Percentiles rank a stretch among this genome's conserved stretches.
phyloP scores from a whole-genome alignment of 2,888 invertebrate species.

The Dinocampus coccinellae region DNA sequence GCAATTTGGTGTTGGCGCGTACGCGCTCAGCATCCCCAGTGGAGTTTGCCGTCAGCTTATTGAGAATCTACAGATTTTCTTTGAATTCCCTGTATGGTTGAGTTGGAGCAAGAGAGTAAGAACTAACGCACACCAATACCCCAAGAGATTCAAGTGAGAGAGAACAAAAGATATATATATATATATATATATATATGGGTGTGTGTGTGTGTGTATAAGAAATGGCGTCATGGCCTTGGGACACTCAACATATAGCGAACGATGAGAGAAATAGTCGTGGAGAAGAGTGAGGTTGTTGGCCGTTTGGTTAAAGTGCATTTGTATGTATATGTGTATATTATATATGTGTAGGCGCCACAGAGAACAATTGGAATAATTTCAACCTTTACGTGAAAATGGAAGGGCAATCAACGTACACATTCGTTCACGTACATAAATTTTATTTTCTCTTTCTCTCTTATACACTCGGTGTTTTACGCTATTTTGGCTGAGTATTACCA shows the following conservation, averaged over 20 bases:
- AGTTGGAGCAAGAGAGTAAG: not conserved
- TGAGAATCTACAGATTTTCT: slow-evolving; percentile 46
- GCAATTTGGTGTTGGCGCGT: slow-evolving; percentile 43
- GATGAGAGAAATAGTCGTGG: slow-evolving; percentile 15
- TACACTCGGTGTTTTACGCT: not conserved
- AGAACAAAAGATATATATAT: not conserved
- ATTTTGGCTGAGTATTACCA: not conserved
- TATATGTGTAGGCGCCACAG: not conserved
- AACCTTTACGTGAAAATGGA: slow-evolving; percentile 21
- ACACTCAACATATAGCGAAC: not conserved
- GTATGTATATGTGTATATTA: slow-evolving; percentile 4
- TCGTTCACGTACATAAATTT: slow-evolving; percentile 6
- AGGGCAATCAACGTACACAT: slow-evolving; percentile 21
- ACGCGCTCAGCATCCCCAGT: slow-evolving; percentile 43
- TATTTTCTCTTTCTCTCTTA: not conserved
- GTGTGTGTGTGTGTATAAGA: not conserved
- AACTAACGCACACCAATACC: not conserved
- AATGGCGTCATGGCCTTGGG: not conserved
- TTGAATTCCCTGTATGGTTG: slow-evolving; percentile 31
- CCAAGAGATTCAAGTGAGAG: not conserved
- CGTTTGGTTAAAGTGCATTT: not conserved
- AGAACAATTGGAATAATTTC: slow-evolving; percentile 28
- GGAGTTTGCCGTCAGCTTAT: slow-evolving; percentile 42
- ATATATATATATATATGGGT: not conserved
- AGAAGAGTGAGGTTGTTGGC: not conserved